Evolutionary conservation across 2,797 vertebrate genomes (phyloP).

Genomic region (Halcyon badia): DNA sequence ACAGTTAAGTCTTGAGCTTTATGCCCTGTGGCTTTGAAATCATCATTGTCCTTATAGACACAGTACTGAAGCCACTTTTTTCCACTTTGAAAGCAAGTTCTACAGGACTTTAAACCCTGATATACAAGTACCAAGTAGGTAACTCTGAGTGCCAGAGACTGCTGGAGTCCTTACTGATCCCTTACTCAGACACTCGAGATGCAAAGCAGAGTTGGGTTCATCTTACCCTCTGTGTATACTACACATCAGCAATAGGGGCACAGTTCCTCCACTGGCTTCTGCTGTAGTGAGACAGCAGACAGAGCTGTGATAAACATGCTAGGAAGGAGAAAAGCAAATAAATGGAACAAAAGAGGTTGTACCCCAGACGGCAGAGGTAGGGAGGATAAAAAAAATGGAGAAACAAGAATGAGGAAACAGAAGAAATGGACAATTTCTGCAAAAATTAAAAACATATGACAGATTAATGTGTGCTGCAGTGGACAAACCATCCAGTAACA

Average conservation of each 20-base stretch:
- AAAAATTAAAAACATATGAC: neutral
- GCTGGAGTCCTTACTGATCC: neutral
- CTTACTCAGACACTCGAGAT: neutral
- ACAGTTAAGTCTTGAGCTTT: conserved; percentile 1
- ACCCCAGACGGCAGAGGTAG: neutral
- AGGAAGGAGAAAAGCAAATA: neutral
- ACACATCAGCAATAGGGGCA: neutral
- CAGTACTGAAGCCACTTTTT: neutral
- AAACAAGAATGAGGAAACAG: neutral
- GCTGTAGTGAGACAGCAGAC: neutral
- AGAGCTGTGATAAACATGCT: neutral
- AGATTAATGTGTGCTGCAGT: neutral
- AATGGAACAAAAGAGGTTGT: neutral
- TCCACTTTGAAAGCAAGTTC: neutral
- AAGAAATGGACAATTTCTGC: neutral
- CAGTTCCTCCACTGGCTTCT: neutral
- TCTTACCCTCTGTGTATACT: neutral
- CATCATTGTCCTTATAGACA: neutral
- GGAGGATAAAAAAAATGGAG: neutral
- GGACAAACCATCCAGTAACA: neutral
- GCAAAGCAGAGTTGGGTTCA: neutral
- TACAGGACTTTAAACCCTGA: neutral
- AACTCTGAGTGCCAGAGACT: neutral
- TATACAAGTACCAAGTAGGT: neutral
- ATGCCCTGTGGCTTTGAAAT: neutral